These are phyloP conservation scores for Onychorhynchus coronatus DNA, from an alignment of 2,113 vertebrate genomes.

Conservation along the genomic window DNA sequence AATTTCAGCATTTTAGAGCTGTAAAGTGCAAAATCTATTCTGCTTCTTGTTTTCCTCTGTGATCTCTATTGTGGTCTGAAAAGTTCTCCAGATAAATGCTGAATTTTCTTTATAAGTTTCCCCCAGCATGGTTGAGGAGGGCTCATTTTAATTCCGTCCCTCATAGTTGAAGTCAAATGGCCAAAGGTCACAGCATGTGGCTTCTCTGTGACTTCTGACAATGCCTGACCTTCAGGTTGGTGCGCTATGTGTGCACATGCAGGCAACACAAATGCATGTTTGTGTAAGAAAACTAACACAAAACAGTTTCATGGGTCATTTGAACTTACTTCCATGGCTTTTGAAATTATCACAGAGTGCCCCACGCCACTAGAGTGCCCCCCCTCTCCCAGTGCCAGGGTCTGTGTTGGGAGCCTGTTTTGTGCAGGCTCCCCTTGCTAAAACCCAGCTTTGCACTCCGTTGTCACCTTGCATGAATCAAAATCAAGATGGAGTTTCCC, in stretches of 20 bases:
- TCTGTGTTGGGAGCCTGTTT: background rate
- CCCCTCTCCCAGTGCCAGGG: background rate
- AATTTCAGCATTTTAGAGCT: background rate
- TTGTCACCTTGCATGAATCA: fast-evolving
- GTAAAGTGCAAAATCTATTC: background rate
- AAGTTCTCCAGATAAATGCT: background rate
- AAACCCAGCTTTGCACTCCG: background rate
- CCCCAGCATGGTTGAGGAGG: fast-evolving
- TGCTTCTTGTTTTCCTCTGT: background rate
- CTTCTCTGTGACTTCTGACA: background rate
- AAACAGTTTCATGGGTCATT: background rate
- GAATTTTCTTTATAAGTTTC: background rate
- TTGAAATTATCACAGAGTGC: background rate
- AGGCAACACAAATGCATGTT: background rate
- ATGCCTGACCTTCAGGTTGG: fast-evolving
- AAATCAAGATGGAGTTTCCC: background rate
- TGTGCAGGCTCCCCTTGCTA: background rate
- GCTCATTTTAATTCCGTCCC: background rate
- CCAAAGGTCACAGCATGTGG: background rate
- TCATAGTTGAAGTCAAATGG: background rate
- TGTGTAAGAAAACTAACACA: background rate
- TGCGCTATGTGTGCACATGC: fast-evolving
- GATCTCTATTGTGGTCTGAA: background rate
- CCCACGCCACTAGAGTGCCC: background rate
- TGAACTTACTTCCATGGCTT: background rate